Evolutionary conservation across 2,113 vertebrate species (phyloP), one percentile per base, ranked within the genome.

Genomic region (Sorex fumeus): DNA sequence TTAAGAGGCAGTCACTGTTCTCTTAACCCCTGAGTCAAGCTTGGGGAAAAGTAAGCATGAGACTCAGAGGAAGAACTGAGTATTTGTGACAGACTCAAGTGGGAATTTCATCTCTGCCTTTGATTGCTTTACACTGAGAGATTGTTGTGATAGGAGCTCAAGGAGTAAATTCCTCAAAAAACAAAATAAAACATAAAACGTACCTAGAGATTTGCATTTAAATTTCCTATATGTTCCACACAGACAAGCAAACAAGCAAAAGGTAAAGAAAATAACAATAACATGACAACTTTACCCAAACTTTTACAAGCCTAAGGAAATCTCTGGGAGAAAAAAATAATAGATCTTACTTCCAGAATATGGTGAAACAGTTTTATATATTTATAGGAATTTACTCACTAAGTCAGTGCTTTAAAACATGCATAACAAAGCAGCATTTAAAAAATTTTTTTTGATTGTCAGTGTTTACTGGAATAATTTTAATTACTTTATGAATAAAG

Each of bases 401-500:
- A 87, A 88, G 16, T 81, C 67, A 69, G 5, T 78, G 16, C 69
- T 87, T 93, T 84, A 72, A 89, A 87, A 50, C 25, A 74, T 78
- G 70, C 90, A 43, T 84, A 84, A 80, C 91, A 43, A 92, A 88
- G 36, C 15, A 87, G 87, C 8, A 1, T 15, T 81, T 81, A 91
- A 95, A 93, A 74, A 87, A 84, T 57, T 77, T 57, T 25, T 77
- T 53, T 53, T 16, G n/a, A n/a, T n/a, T n/a, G 69, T 83, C 60
- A 67, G 62, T 23, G 36, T 77, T 34, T 4, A 72, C 23, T 69
- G 80, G 76, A 94, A 77, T 90, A 50, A 78, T 60, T 80, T 93
- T 80, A 82, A 92, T 66, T 91, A 71, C n/a, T 85, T 79, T 67
- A 91, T 84, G 32, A 92, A 85, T 76, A 66, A 71, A 86, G 13